Evolutionary conservation across 1,140 invertebrate genomes (phyloP).

Genomic region (Drosophila kanapiae): DNA sequence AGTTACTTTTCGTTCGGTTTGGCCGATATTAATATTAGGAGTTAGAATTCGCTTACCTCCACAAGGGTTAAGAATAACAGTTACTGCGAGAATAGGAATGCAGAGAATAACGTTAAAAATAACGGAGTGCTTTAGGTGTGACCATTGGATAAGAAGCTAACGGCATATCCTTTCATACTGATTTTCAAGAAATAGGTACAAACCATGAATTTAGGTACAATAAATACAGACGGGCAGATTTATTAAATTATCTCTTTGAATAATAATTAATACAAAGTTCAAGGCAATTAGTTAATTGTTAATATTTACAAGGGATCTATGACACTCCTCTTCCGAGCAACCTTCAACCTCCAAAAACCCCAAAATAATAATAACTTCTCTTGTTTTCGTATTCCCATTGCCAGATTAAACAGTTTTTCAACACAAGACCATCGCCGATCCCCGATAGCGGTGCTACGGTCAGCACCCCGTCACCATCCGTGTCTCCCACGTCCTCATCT

Average conservation of each 20-base stretch:
- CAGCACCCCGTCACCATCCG: constrained; percentile 74
- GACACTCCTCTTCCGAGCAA: neutral
- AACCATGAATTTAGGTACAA: neutral
- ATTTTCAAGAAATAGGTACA: neutral
- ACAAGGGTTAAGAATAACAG: too few relatives aligned
- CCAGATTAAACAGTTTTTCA: constrained; percentile 83
- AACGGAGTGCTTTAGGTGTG: neutral
- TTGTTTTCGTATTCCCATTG: neutral
- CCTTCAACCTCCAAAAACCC: neutral
- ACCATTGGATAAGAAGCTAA: neutral
- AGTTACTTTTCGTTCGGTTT: too few relatives aligned
- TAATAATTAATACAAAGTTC: too few relatives aligned
- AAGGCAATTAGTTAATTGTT: too few relatives aligned
- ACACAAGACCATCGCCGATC: constrained; percentile 65
- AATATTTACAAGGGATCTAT: neutral
- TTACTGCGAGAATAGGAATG: neutral
- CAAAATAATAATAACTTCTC: neutral
- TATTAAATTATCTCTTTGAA: too few relatives aligned
- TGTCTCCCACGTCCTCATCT: constrained; percentile 80
- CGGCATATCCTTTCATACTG: neutral
- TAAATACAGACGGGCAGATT: too few relatives aligned
- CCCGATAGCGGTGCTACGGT: constrained; percentile 65
- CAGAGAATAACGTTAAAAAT: neutral
- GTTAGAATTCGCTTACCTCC: too few relatives aligned
- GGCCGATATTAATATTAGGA: neutral